Base-by-base conservation (phyloP, 2,113 vertebrate species). In the Ovibos moschatus region DNA sequence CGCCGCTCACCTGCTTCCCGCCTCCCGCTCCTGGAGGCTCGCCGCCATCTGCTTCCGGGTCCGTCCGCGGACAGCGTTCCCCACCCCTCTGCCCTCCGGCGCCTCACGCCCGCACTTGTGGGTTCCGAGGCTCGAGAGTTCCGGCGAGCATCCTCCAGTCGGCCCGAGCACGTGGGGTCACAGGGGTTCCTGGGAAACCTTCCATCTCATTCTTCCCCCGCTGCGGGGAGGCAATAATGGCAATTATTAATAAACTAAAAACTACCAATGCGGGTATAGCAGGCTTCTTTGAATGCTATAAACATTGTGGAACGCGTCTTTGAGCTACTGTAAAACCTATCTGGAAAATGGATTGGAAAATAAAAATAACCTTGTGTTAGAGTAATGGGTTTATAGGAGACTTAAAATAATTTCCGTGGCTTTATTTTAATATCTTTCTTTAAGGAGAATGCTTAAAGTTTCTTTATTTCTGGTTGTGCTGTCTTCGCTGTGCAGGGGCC, bases 51-150 rank as follows among this genome's bases (percentile, higher is more conserved):
- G n/a, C 64, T 92, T 96, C 97, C 97, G 96, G 93, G 82, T 91
- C 79, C 87, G n/a, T 76, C 40, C 5, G 71, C 67, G 2, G 40
- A 71, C 25, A 13, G 78, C 19, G 93, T 91, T 55, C 64, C 1
- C 15, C 40, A 40, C 55, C 45, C 3, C 7, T 47, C 53, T 84
- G 81, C 71, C 57, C 50, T 64, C 92, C 94, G 89, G 74, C 58
- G 33, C 16, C 40, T 19, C 76, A 58, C 17, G 19, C 17, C 43
- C 11, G 7, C 43, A 27, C 58, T 51, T 16, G 27, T 6, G 33
- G n/a, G 98, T 97, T 97, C 98, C 97, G 90, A 0, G 9, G 43
- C 13, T 62, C 6, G 8, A 10, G 58, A 33, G 81, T 97, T 97
- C 95, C 93, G 58, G 30, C 43, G 28, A 50, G 1, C 2, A 0